Evolutionary conservation across 2,888 invertebrate genomes (phyloP).

Genomic region (Drosophila merina): DNA sequence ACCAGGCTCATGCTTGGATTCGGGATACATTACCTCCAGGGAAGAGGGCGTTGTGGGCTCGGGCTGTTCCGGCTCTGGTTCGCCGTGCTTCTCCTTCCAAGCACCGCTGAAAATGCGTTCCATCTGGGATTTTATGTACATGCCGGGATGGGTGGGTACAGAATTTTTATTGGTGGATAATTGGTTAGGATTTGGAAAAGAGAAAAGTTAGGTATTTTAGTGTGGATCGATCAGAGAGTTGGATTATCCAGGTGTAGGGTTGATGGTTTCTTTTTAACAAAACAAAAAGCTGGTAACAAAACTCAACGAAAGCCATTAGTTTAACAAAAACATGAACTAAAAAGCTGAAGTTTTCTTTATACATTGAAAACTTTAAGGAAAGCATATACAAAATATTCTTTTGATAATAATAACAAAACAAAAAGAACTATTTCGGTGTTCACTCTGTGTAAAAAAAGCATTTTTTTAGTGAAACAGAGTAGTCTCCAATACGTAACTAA

Average conservation of each 20-base stretch:
- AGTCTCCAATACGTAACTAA: conserved; percentile 15
- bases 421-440: neutral
- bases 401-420: conserved; percentile 16
- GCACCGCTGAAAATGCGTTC: conserved; percentile 96
- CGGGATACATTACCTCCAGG: conserved; percentile 68
- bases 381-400: conserved; percentile 12
- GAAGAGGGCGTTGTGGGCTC: conserved; percentile 72
- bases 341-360: conserved; percentile 2
- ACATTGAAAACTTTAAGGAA: conserved; percentile 1
- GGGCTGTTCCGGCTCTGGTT: conserved; percentile 70
- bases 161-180: conserved; percentile 17
- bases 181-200: conserved; percentile 53
- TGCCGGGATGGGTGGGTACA: conserved; percentile 5
- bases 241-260: conserved; percentile 21
- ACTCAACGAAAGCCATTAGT: conserved; percentile 38
- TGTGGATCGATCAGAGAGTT: conserved; percentile 25
- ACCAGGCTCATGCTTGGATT: conserved; percentile 44
- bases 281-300: conserved; percentile 33
- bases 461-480: neutral
- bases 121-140: conserved; percentile 87
- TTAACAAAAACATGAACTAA: conserved; percentile 5
- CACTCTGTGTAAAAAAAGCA: neutral
- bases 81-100: conserved; percentile 93
- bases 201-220: conserved; percentile 66
- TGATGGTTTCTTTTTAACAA: conserved; percentile 22